Evolutionary conservation across 2,113 vertebrate genomes (phyloP).

Genomic region (Patagioenas fasciata): DNA sequence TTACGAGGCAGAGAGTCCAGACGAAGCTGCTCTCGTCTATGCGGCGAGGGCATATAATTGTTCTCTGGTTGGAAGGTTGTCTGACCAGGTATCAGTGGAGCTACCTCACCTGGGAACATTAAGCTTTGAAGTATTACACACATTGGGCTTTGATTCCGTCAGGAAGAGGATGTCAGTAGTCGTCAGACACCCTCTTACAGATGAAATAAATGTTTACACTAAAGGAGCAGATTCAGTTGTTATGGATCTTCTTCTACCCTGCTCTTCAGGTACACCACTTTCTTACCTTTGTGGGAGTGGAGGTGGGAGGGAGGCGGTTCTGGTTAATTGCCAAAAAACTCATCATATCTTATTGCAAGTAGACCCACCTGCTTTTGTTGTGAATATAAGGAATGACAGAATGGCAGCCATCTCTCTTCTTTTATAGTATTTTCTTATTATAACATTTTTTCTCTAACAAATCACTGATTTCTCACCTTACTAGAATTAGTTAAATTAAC

Average conservation of each 20-base stretch:
- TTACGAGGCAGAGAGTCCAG: conserved; percentile 93
- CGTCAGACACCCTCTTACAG: conserved; percentile 91
- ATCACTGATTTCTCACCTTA: background rate
- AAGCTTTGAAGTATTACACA: conserved; percentile 93
- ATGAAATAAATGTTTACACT: conserved; percentile 94
- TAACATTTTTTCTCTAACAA: background rate
- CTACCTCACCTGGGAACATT: conserved; percentile 92
- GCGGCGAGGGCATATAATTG: conserved; percentile 92
- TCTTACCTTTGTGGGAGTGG: background rate
- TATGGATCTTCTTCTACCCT: conserved; percentile 91
- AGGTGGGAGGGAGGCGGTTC: background rate
- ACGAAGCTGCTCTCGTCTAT: conserved; percentile 95
- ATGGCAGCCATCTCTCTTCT: background rate
- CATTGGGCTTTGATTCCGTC: conserved; percentile 90
- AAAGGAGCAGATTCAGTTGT: conserved; percentile 95
- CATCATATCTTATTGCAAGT: background rate
- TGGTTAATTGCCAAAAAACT: background rate
- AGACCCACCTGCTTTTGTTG: background rate
- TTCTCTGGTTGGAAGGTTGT: conserved; percentile 87
- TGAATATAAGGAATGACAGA: background rate
- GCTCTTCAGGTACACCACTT: conserved; percentile 74
- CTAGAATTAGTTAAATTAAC: background rate
- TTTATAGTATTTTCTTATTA: background rate
- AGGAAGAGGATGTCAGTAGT: conserved; percentile 98
- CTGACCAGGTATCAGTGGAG: conserved; percentile 91